A percentile compares a stretch with the other conserved stretches of the same genome.
Evolutionary conservation across 2,113 vertebrate genomes (phyloP).

Genomic region (Pseudorasbora parva): DNA sequence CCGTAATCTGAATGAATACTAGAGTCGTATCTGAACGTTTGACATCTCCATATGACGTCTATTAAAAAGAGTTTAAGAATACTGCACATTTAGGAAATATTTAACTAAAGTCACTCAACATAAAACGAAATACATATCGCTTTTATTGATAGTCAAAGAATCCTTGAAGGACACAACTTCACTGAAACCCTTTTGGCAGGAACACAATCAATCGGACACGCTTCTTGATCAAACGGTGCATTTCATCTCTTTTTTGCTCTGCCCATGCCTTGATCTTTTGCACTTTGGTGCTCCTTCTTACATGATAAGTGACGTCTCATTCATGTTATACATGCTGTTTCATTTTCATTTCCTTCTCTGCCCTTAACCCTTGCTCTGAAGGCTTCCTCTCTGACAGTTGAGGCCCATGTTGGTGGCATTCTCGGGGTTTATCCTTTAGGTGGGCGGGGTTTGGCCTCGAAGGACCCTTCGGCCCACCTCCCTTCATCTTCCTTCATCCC

Average conservation of each 20-base stretch:
- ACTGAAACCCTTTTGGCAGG: constrained; percentile 1
- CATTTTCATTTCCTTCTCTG: constrained; percentile 41
- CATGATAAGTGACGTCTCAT: constrained; percentile 29
- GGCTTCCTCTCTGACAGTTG: constrained; percentile 10
- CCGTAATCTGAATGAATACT: neutral
- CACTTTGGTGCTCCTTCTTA: constrained; percentile 13
- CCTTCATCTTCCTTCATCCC: constrained; percentile 61
- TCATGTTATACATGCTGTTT: neutral
- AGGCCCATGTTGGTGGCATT: constrained; percentile 1
- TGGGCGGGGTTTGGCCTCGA: neutral
- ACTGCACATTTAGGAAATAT: neutral
- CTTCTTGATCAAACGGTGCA: constrained; percentile 42
- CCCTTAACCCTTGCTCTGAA: constrained; percentile 3
- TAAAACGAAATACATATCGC: neutral
- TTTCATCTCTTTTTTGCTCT: constrained; percentile 26
- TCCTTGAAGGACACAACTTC: neutral
- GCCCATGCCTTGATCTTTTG: constrained; percentile 37
- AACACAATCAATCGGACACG: constrained; percentile 20
- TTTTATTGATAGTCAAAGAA: constrained; percentile 15
- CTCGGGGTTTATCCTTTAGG: neutral
- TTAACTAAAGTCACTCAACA: neutral
- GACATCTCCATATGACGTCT: neutral
- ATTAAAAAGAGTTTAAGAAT: constrained; percentile 11
- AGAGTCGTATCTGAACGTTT: neutral
- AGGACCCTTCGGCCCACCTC: constrained; percentile 20